Percentiles rank a stretch among this genome's conserved stretches.
Evolutionary conservation across 2,888 invertebrate genomes (phyloP).

Genomic region (Sphecodes monilicornis): DNA sequence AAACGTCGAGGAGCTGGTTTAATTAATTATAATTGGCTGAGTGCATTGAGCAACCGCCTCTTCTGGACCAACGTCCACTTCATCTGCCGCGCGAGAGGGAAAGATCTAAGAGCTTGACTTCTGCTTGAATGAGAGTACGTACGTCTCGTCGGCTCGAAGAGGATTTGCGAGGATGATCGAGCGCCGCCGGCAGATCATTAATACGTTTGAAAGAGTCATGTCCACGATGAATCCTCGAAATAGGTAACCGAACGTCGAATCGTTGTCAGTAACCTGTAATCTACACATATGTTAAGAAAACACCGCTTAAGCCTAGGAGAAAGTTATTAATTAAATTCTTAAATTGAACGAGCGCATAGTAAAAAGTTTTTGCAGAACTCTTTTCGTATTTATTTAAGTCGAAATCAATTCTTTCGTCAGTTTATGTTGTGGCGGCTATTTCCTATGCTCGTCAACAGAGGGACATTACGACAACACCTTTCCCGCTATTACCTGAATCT

Average conservation of each 20-base stretch:
- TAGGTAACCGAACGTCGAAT: conserved; percentile 60
- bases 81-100: conserved; percentile 57
- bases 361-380: too few relatives aligned
- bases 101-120: conserved; percentile 62
- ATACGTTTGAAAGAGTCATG: conserved; percentile 58
- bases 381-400: not conserved
- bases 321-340: conserved; percentile 32
- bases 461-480: too few relatives aligned
- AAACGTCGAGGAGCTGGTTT: conserved; percentile 59
- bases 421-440: too few relatives aligned
- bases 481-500: too few relatives aligned
- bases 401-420: not conserved
- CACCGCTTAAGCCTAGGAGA: conserved; percentile 24
- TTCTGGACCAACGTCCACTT: conserved; percentile 63
- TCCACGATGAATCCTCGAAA: conserved; percentile 53
- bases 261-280: conserved; percentile 51
- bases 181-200: conserved; percentile 63
- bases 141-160: conserved; percentile 57
- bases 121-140: conserved; percentile 57
- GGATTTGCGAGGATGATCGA: conserved; percentile 67
- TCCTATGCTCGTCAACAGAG: too few relatives aligned
- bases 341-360: conserved; percentile 18
- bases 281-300: conserved; percentile 13
- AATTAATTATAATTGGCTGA: conserved; percentile 71
- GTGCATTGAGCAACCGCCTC: conserved; percentile 63